Conservation (phyloP, 2,888 invertebrate genomes). For the Dexiosoma caninum region DNA sequence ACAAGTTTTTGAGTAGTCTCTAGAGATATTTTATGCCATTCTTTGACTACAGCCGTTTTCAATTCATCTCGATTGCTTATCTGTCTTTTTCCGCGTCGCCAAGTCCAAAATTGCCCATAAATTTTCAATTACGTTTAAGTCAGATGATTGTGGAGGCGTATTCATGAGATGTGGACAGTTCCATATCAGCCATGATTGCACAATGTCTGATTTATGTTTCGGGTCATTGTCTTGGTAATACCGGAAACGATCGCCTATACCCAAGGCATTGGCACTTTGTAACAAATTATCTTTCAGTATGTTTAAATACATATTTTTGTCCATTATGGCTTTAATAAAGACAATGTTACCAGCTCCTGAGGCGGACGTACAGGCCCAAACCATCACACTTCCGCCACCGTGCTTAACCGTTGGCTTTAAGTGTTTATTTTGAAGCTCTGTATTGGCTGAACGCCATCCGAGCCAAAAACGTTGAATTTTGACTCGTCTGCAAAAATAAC, state of each 20-base stretch:
- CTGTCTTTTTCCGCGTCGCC: no score
- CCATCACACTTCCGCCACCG: slow-evolving; percentile 1
- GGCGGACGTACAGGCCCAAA: background rate
- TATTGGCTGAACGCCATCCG: background rate
- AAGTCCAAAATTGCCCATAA: background rate
- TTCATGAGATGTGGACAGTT: background rate
- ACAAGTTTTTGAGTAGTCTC: slow-evolving; percentile 5
- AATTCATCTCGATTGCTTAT: background rate
- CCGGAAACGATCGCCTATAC: no score
- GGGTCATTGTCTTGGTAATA: no score
- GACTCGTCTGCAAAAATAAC: background rate
- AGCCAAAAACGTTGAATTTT: background rate
- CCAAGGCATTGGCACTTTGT: no score
- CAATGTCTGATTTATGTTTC: background rate
- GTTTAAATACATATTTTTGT: background rate
- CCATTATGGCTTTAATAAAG: background rate
- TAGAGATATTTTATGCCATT: background rate
- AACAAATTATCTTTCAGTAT: no score
- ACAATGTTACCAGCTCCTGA: background rate
- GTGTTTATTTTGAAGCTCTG: slow-evolving; percentile 9
- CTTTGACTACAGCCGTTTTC: background rate
- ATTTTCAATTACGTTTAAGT: slow-evolving; percentile 2
- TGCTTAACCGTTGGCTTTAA: slow-evolving; percentile 13
- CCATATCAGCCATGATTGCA: background rate
- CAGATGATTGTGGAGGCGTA: background rate